These are phyloP conservation scores for Dicycla oo DNA, from an alignment of 2,888 invertebrate genomes.

Conservation along the genomic window DNA sequence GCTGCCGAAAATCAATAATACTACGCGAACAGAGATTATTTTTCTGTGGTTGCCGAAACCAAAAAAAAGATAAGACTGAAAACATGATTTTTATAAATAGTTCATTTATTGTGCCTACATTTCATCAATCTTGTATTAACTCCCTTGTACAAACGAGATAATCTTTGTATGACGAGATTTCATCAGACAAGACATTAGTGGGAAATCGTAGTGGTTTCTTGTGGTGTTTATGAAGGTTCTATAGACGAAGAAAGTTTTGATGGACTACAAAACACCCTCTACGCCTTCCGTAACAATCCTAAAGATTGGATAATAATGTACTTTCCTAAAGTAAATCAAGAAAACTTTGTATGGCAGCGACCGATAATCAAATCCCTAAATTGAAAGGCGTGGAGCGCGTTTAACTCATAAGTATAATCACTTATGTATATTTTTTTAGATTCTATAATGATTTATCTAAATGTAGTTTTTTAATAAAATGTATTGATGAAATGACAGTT, in stretches of 20 bases:
- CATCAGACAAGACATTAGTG: neutral
- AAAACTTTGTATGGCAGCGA: neutral
- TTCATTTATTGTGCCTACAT: neutral
- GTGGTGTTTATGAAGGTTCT: neutral
- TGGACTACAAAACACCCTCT: neutral
- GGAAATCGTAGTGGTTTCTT: neutral
- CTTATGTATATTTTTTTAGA: too few relatives aligned
- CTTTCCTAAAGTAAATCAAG: neutral
- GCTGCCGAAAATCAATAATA: neutral
- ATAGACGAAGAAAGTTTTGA: neutral
- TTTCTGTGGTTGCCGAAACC: neutral
- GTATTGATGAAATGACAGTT: neutral
- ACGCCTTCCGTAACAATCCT: neutral
- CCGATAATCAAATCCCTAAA: neutral
- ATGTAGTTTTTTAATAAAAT: neutral
- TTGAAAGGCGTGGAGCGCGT: neutral
- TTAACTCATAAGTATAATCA: neutral
- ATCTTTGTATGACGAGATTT: neutral
- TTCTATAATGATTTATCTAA: too few relatives aligned
- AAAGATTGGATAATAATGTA: neutral
- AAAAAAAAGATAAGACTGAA: slow-evolving; percentile 24
- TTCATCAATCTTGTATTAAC: neutral
- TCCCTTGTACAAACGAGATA: too few relatives aligned
- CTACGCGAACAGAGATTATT: neutral
- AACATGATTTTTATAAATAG: neutral